phyloP scores from a whole-genome alignment of 2,797 vertebrate species.

The Poecilia wingei region DNA sequence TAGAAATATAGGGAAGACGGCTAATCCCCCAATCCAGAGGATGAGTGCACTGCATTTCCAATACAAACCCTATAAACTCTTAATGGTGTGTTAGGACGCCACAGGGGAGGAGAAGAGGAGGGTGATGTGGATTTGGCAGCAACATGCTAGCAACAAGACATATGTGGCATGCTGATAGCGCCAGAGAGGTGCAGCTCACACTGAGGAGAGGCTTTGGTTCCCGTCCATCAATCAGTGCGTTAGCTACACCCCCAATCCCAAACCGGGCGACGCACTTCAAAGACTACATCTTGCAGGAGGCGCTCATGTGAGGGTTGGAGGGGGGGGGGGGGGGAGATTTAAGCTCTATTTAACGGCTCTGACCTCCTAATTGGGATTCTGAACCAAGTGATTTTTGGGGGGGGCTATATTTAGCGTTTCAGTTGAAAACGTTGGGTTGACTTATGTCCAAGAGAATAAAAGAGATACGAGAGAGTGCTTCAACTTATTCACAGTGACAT shows the following conservation, averaged over 20 bases:
- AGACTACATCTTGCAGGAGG: conserved; percentile 44
- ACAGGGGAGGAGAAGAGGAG: conserved; percentile 59
- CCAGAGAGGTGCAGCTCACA: conserved; percentile 69
- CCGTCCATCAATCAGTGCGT: conserved; percentile 61
- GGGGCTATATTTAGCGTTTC: conserved; percentile 63
- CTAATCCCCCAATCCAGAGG: conserved; percentile 66
- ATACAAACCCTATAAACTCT: conserved; percentile 70
- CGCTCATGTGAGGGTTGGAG: not conserved
- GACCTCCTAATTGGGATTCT: conserved; percentile 38
- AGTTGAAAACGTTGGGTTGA: conserved; percentile 50
- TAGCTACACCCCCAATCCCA: conserved; percentile 41
- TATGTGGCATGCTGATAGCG: conserved; percentile 79
- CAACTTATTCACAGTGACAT: conserved; percentile 73
- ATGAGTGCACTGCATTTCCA: conserved; percentile 61
- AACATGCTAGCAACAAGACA: conserved; percentile 75
- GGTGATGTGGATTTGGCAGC: conserved; percentile 73
- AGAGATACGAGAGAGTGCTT: conserved; percentile 69
- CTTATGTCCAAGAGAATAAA: conserved; percentile 69
- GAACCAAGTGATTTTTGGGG: conserved; percentile 47
- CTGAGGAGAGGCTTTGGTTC: conserved; percentile 64
- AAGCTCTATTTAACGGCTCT: conserved; percentile 43
- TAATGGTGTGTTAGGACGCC: conserved; percentile 72
- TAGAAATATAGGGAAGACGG: conserved; percentile 62
- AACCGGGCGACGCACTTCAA: conserved; percentile 50
- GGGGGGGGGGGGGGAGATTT: conserved; percentile 19